Evolutionary conservation across 2,113 vertebrate genomes (phyloP).

Genomic region (Ifrita kowaldi): DNA sequence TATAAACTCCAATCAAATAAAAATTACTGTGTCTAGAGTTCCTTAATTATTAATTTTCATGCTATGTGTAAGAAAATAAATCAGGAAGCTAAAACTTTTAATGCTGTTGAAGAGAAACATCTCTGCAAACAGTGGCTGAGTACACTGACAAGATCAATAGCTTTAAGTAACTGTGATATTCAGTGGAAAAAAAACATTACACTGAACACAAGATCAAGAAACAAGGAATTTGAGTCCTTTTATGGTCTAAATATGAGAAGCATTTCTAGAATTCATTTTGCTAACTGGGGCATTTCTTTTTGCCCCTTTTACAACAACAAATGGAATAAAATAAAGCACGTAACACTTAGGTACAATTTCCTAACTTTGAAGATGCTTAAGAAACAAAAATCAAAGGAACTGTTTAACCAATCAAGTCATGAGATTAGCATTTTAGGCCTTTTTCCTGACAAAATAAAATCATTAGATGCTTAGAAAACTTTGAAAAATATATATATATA

Average conservation of each 20-base stretch:
- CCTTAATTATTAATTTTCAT: not conserved
- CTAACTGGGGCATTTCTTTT: not conserved
- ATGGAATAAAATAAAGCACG: not conserved
- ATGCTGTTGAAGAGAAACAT: not conserved
- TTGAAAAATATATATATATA: not conserved
- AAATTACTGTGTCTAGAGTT: not conserved
- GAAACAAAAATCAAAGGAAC: constrained; percentile 23
- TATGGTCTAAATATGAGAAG: not conserved
- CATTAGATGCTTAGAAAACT: not conserved
- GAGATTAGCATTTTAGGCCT: not conserved
- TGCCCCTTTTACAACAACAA: not conserved
- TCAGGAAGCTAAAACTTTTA: not conserved
- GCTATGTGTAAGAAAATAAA: not conserved
- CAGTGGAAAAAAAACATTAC: not conserved
- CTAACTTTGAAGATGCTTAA: not conserved
- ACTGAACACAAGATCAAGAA: not conserved
- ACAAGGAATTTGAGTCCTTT: not conserved
- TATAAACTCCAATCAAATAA: not conserved
- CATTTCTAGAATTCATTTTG: not conserved
- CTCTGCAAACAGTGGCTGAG: not conserved
- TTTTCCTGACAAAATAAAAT: not conserved
- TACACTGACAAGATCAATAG: not conserved
- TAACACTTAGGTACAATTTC: not conserved
- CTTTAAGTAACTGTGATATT: not conserved
- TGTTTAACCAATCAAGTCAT: not conserved